Evolutionary conservation across 2,888 invertebrate genomes (phyloP), one percentile per base, ranked within the genome.

Genomic region (Apoderus coryli): DNA sequence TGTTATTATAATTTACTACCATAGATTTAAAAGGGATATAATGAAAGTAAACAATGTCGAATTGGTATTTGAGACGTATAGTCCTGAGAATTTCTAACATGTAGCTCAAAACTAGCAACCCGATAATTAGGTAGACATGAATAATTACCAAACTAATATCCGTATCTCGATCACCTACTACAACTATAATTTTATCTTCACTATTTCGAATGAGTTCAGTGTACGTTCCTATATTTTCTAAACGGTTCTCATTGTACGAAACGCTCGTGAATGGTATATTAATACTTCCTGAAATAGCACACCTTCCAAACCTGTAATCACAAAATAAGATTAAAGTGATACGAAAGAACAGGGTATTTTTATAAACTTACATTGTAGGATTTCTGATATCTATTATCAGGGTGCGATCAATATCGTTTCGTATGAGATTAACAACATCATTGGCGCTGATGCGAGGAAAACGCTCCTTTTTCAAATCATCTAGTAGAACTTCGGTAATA

Each of bases 231-330:
- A 81, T 60, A 9, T 74, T 70, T 40, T 81, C 76, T 4, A 82
- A 56, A 43, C 78, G 73, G 29, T 65, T 67, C 38, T 74, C 72
- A 0, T 73, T 72, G 29, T 80, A 62, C 37, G 74, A 73, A 1
- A 88, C 76, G 10, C 78, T 75, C 25, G 78, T 76, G 58, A 81
- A 84, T 3, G 92, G 90, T 49, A 93, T 76, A 59, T 89, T 92
- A 29, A 90, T 70, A 54, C 89, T 88, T 28, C 74, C 75, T 9
- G 72, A 71, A 31, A 92, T 69, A 37, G 79, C 74, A 31, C 80
- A 80, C 44, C 82, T 72, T 36, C 76, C 73, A 54, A 69, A 92
- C 46, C 84, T 84, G 22, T 28, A 40, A 37, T 27, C 16, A 6
- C 10, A 36, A 35, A 31, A 42, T 19, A 22, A 31, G 13, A 29